Evolutionary conservation across 2,797 vertebrate species (phyloP).

Genomic region (Falco naumanni): DNA sequence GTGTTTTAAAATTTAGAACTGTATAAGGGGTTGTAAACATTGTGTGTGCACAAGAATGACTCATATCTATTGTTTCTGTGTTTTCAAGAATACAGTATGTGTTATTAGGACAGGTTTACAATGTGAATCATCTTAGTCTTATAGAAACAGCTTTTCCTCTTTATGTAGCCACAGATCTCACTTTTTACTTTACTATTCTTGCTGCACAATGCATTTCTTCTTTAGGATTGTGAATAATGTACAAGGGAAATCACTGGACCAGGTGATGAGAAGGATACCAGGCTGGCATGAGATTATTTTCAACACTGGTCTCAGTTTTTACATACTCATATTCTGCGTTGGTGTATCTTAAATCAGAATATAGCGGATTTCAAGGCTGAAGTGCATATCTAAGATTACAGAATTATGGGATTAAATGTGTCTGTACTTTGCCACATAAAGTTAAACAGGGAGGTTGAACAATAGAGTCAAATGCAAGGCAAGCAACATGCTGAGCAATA

Average conservation of each 20-base stretch:
- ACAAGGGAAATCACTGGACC: neutral
- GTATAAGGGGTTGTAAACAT: neutral
- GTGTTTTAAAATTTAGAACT: neutral
- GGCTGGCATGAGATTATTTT: neutral
- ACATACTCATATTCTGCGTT: neutral
- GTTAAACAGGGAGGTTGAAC: neutral
- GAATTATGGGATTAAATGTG: neutral
- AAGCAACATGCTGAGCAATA: neutral
- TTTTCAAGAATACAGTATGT: neutral
- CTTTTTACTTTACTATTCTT: neutral
- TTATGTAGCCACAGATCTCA: neutral
- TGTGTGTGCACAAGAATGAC: neutral
- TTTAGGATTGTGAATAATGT: neutral
- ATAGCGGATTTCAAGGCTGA: neutral
- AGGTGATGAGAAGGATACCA: neutral
- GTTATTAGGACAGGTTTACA: neutral
- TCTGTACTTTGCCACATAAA: neutral
- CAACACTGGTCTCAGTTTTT: neutral
- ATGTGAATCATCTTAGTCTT: neutral
- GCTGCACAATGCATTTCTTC: neutral
- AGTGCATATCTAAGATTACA: neutral
- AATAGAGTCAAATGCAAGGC: neutral
- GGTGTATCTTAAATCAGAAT: neutral
- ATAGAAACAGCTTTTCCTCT: neutral
- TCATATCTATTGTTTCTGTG: neutral